Conservation (phyloP, 2,113 vertebrate genomes). For the Gulo gulo region DNA sequence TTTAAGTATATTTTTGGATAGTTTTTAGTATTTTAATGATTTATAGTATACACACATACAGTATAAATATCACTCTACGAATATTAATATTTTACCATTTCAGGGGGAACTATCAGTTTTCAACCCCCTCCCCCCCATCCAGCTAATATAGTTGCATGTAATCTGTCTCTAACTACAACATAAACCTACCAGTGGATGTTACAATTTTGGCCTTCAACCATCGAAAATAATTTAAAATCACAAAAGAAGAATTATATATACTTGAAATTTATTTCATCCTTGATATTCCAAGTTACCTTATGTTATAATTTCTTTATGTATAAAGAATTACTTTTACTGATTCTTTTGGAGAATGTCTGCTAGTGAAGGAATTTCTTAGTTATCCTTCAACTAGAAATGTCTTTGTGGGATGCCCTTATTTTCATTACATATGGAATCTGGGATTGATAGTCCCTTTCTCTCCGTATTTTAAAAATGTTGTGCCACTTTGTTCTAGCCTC, state of each 20-base stretch:
- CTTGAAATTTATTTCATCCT: background rate
- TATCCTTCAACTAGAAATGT: background rate
- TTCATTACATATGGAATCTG: background rate
- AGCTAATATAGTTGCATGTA: background rate
- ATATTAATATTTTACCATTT: background rate
- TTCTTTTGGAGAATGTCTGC: background rate
- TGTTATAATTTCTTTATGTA: background rate
- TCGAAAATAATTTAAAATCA: background rate
- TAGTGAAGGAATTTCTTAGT: background rate
- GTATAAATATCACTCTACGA: background rate
- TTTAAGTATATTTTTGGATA: background rate
- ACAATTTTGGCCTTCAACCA: background rate
- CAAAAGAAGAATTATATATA: background rate
- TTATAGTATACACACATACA: background rate
- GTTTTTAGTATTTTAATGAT: background rate
- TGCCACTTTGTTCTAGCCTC: too few species aligned
- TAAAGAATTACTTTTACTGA: background rate
- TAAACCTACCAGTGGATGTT: background rate
- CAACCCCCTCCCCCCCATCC: rapidly evolving
- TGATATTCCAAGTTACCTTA: background rate
- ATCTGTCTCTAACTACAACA: background rate
- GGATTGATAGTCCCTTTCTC: background rate
- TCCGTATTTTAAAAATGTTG: background rate
- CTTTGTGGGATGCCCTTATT: background rate
- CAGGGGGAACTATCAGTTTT: background rate